These are phyloP conservation scores for Gerris buenoi DNA, from an alignment of 1,140 invertebrate genomes.

Conservation along the genomic window DNA sequence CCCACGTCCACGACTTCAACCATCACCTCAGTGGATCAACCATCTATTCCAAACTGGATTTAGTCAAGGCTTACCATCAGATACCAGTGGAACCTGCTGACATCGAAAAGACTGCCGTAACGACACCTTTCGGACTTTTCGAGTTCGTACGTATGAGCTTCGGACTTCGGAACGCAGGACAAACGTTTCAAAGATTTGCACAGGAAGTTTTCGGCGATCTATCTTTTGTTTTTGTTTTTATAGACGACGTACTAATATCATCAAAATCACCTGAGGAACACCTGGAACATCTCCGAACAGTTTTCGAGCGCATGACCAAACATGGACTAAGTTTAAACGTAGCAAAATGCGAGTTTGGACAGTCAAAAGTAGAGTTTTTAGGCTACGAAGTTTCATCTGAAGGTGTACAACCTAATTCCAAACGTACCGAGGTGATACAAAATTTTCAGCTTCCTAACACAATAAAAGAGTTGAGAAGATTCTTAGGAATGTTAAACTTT, in stretches of 20 bases:
- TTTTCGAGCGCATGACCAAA: conserved; percentile 21
- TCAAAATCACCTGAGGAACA: conserved; percentile 24
- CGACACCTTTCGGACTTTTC: conserved; percentile 15
- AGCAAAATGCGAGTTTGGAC: conserved; percentile 23
- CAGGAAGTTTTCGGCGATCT: conserved; percentile 27
- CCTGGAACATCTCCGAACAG: conserved; percentile 13
- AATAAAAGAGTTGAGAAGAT: no score
- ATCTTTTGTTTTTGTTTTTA: conserved; percentile 25
- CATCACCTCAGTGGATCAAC: conserved; percentile 25
- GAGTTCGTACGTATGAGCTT: conserved; percentile 17
- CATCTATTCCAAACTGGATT: conserved; percentile 34
- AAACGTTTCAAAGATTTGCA: conserved; percentile 36
- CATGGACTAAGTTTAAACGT: conserved; percentile 25
- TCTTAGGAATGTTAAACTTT: no score
- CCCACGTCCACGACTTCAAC: conserved; percentile 25
- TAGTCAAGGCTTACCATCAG: conserved; percentile 34
- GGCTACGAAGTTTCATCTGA: conserved; percentile 26
- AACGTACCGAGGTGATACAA: no score
- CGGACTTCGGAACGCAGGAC: conserved; percentile 28
- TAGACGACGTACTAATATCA: conserved; percentile 28
- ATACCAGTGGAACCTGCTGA: conserved; percentile 26
- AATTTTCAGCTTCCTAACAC: no score
- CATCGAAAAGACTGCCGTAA: conserved; percentile 15
- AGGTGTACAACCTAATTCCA: no score
- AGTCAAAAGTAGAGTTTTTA: conserved; percentile 15